Percentiles rank a stretch among this genome's conserved stretches.
phyloP scores from a whole-genome alignment of 2,113 vertebrate genomes.

The Progne subis region DNA sequence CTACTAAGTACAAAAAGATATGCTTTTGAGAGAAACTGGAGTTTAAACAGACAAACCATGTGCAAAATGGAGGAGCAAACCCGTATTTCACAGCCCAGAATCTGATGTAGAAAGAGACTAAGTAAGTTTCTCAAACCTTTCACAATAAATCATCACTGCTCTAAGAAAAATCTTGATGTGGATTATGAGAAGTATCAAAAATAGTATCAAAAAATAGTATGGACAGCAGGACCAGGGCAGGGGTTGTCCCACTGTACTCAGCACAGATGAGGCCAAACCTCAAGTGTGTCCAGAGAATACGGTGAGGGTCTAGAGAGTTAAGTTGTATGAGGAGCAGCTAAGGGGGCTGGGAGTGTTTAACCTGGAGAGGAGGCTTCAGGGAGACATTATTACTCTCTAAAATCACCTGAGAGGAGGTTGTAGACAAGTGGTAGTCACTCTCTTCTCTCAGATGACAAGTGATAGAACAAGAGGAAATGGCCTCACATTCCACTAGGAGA shows the following conservation, averaged over 20 bases:
- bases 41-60: neutral
- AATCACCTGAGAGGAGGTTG: neutral
- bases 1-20: fast-evolving
- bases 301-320: too few species aligned
- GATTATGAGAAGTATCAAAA: neutral
- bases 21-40: neutral
- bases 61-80: neutral
- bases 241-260: neutral
- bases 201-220: neutral
- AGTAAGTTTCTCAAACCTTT: neutral
- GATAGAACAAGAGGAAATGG: neutral
- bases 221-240: neutral
- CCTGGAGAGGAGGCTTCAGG: neutral
- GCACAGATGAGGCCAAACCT: neutral
- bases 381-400: neutral
- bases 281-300: neutral
- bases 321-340: neutral
- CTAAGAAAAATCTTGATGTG: neutral
- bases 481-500: neutral
- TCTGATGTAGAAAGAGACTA: neutral
- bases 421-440: neutral
- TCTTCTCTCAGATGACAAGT: neutral
- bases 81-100: neutral
- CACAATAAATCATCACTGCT: neutral
- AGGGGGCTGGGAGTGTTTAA: neutral